A percentile compares a stretch with the other conserved stretches of the same genome.
Evolutionary conservation across 2,797 vertebrate species (phyloP).

Genomic region (Phalloptychus januarius): DNA sequence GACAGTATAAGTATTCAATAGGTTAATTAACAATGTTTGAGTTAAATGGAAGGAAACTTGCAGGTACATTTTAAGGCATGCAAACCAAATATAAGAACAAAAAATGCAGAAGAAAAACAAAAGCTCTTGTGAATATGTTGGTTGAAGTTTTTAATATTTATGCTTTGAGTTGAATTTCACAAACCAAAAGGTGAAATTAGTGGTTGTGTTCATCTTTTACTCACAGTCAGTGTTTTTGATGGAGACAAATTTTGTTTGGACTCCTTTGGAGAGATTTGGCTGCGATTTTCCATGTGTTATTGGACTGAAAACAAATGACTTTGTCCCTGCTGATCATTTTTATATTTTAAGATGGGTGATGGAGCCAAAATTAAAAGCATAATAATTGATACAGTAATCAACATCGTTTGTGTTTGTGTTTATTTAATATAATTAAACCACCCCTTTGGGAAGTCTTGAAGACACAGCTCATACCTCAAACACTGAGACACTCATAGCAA

Average conservation of each 20-base stretch:
- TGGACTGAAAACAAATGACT: neutral
- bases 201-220: neutral
- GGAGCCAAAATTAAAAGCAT: neutral
- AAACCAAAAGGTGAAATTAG: neutral
- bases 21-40: too few species aligned
- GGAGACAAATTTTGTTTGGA: neutral
- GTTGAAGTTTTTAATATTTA: neutral
- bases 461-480: slow-evolving; percentile 15
- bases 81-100: neutral
- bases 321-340: neutral
- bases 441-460: slow-evolving; percentile 7
- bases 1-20: neutral
- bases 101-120: neutral
- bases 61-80: neutral
- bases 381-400: neutral
- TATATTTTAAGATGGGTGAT: neutral
- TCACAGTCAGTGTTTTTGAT: neutral
- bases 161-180: neutral
- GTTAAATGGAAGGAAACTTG: too few species aligned
- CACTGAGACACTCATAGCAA: slow-evolving; percentile 30
- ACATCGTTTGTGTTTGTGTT: neutral
- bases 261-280: neutral
- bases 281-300: neutral
- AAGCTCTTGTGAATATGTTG: neutral
- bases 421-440: neutral